Evolutionary conservation across 1,140 invertebrate genomes (phyloP), one percentile per base, ranked within the genome.

Genomic region (Zeugodacus cucurbitae): DNA sequence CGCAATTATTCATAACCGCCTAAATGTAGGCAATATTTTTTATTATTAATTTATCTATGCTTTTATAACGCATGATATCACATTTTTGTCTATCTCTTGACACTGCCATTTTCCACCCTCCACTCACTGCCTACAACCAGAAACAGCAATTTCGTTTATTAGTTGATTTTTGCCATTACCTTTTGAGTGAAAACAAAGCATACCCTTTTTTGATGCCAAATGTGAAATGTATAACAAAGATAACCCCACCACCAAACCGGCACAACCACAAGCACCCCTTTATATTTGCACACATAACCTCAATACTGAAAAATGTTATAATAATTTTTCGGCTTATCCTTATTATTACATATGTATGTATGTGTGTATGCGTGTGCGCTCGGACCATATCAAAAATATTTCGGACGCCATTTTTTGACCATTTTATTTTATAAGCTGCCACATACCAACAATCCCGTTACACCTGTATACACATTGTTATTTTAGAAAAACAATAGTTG

Each of bases 271-370:
- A 59, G 29, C 85, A 82, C 41, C 74, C 22, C 41, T 82, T 44
- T 44, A 11, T 48, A 41, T n/a, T 41, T 82, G 20, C 37, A 41
- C 37, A 41, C 37, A 26, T 82, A 54, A 34, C 37, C n/a, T 41
- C 44, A 44, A 82, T 54, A 57, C 82, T 57, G 29, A 89, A 89
- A 90, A 92, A 92, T 91, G 91, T 92, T 92, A 92, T 92, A 92
- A 92, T 92, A 92, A 92, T 92, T 92, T 92, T 92, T 92, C 91
- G 90, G 91, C 91, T 92, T 92, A 92, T 92, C 91, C 91, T 92
- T 91, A 92, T 92, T 92, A 92, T 92, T 92, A 92, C 91, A 92
- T 92, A 88, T 78, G 87, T 92, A 91, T 86, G 57, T 17, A 48
- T 86, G 29, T 59, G 11, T 78, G 87, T 92, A 91, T 86, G 57